Percentiles rank a stretch among this genome's conserved stretches.
Evolutionary conservation across 1,140 invertebrate genomes (phyloP).

Genomic region (Ylistrum balloti): DNA sequence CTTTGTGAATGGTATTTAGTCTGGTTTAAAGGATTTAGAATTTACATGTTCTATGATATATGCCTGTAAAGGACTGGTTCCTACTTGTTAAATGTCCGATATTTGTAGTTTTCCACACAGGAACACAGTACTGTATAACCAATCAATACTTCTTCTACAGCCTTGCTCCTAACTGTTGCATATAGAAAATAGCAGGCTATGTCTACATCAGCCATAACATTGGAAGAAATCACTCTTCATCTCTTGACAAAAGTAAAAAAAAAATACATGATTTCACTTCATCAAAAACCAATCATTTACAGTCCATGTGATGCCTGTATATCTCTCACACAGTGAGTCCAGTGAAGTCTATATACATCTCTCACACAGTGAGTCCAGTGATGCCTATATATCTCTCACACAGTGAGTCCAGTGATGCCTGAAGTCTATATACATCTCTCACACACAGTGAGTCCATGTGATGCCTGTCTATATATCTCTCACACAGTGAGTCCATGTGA

Average conservation of each 20-base stretch:
- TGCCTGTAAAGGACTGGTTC: not conserved
- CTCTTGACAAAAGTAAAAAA: not conserved
- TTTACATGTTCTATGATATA: not conserved
- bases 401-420: not conserved
- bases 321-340: no score
- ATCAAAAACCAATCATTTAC: not conserved
- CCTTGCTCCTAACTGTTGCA: not conserved
- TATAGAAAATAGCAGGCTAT: not conserved
- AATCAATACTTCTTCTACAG: slow-evolving; percentile 32
- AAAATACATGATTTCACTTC: not conserved
- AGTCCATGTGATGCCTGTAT: no score
- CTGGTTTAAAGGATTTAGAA: no score
- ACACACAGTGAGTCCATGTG: not conserved
- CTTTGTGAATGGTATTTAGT: no score
- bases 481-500: not conserved
- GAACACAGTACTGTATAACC: not conserved
- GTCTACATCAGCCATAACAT: not conserved
- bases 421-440: no score
- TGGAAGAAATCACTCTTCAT: not conserved
- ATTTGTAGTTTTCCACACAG: not conserved
- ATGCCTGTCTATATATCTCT: no score
- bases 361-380: not conserved
- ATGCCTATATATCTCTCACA: not conserved
- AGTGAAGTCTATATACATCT: no score
- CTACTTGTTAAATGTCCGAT: not conserved